Conservation (phyloP, 2,888 invertebrate species). For the Acanthacorydalis orientalis region DNA sequence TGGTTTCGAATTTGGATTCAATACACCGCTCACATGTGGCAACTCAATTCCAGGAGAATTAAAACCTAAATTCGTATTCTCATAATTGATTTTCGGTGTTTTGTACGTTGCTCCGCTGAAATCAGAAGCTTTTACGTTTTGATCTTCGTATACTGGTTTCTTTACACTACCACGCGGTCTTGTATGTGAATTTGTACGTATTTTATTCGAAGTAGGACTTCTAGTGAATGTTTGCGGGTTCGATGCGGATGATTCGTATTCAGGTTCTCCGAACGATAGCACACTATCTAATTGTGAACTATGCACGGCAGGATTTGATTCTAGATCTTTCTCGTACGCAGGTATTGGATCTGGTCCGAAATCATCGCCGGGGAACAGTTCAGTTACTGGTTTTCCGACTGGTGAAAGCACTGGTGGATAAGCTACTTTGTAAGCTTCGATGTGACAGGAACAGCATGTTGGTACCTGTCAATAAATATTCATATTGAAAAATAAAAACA, state of each 20-base stretch:
- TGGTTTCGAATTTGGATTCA: background rate
- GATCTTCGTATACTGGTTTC: background rate
- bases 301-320: conserved; percentile 6
- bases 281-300: conserved; percentile 8
- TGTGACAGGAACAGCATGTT: conserved; percentile 68
- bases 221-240: background rate
- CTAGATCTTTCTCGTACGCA: conserved; percentile 3
- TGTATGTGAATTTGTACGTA: background rate
- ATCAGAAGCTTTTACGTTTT: background rate
- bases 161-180: background rate
- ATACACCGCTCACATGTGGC: background rate
- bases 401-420: conserved; percentile 44
- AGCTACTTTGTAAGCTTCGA: conserved; percentile 55
- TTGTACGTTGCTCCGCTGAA: background rate
- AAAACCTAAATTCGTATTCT: background rate
- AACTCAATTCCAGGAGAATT: background rate
- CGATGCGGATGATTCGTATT: background rate
- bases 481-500: background rate
- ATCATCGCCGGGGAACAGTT: conserved; percentile 39
- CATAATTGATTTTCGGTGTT: conserved; percentile 1
- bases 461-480: conserved; percentile 36
- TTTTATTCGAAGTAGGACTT: background rate
- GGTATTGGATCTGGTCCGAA: conserved; percentile 18
- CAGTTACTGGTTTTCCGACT: conserved; percentile 31
- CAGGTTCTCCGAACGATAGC: conserved; percentile 8